Evolutionary conservation across 2,888 invertebrate genomes (phyloP).

Genomic region (Andrena marginata): DNA sequence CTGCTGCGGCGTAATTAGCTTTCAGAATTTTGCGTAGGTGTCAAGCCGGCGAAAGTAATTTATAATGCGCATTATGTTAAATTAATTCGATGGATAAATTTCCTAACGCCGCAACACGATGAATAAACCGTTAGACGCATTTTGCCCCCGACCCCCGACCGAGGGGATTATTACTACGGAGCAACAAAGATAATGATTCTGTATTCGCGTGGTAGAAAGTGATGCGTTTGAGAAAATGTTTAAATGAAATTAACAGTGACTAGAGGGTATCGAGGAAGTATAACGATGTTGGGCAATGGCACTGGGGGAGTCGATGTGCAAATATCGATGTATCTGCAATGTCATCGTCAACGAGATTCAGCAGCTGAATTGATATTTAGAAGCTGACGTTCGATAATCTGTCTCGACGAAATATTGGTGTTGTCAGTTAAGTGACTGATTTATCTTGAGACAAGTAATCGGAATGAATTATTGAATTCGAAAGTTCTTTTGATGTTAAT

Average conservation of each 20-base stretch:
- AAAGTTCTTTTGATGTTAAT: too few species aligned
- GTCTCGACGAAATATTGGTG: too few species aligned
- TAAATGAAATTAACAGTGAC: conserved; percentile 16
- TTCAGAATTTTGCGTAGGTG: conserved; percentile 48
- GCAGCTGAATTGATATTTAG: neutral
- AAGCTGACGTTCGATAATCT: neutral
- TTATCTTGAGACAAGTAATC: too few species aligned
- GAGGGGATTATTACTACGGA: conserved; percentile 31
- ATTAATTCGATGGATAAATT: conserved; percentile 55
- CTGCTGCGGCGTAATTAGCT: conserved; percentile 46
- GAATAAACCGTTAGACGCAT: conserved; percentile 39
- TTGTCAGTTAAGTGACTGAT: too few species aligned
- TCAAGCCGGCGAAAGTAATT: conserved; percentile 40
- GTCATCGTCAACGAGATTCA: neutral
- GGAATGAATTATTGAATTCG: too few species aligned
- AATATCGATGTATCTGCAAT: neutral
- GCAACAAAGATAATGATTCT: conserved; percentile 44
- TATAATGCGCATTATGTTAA: conserved; percentile 52
- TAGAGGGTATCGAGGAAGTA: conserved; percentile 22
- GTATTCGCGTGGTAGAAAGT: conserved; percentile 18
- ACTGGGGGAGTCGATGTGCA: conserved; percentile 3
- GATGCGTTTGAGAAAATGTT: conserved; percentile 22
- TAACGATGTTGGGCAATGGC: neutral
- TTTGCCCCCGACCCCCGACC: neutral
- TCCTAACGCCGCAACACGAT: conserved; percentile 11